Evolutionary conservation across 2,797 vertebrate species (phyloP).

Genomic region (Echeneis naucrates): DNA sequence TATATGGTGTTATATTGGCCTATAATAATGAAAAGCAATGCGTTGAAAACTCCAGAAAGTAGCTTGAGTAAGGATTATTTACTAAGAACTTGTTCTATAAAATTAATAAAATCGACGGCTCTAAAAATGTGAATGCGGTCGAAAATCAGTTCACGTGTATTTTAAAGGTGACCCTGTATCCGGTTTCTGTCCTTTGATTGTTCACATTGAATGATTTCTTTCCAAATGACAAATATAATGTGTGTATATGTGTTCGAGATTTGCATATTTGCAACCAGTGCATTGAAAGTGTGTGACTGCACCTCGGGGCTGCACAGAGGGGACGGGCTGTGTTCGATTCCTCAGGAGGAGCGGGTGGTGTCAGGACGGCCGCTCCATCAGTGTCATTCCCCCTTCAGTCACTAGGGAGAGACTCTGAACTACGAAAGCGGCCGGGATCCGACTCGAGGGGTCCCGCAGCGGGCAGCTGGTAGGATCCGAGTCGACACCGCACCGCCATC

Average conservation of each 20-base stretch:
- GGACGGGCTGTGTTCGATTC: not conserved
- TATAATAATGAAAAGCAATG: too few species aligned
- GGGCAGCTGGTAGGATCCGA: conserved; percentile 55
- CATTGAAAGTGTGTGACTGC: too few species aligned
- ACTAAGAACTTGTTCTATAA: not conserved
- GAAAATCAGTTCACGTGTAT: too few species aligned
- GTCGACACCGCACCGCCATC: conserved; percentile 67
- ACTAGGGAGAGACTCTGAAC: conserved; percentile 80
- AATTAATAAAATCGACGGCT: not conserved
- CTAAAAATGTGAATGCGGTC: not conserved
- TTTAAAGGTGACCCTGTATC: not conserved
- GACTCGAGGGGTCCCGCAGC: conserved; percentile 68
- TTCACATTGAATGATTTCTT: too few species aligned
- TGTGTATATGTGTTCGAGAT: too few species aligned
- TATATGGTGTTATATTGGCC: too few species aligned
- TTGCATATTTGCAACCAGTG: too few species aligned
- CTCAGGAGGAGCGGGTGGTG: not conserved
- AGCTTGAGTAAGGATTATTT: too few species aligned
- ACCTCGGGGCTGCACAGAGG: not conserved
- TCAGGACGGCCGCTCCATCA: conserved; percentile 24
- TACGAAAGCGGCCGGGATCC: conserved; percentile 41
- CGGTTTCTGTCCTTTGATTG: not conserved
- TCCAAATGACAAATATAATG: too few species aligned
- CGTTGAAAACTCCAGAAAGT: too few species aligned
- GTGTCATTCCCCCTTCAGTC: conserved; percentile 72